Conservation (phyloP, 2,113 vertebrate genomes). For the Ictalurus furcatus region DNA sequence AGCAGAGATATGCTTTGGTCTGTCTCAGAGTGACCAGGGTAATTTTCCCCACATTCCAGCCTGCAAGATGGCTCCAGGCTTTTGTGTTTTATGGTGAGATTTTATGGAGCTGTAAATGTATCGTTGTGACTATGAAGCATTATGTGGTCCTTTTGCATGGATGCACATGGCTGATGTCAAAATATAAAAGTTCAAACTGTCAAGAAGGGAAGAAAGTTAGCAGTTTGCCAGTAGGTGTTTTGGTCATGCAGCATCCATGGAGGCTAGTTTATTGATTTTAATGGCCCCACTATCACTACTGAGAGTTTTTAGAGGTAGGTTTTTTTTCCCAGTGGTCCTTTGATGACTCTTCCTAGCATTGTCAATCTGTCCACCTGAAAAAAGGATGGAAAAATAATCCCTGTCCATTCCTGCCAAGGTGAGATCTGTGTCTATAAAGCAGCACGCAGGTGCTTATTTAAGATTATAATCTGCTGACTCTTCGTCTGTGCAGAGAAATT, state of each 20-base stretch:
- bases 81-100: slow-evolving; percentile 16
- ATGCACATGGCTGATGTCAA: not conserved
- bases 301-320: slow-evolving; percentile 12
- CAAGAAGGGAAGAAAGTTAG: not conserved
- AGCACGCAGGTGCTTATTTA: slow-evolving; percentile 8
- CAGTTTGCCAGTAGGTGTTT: not conserved
- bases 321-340: not conserved
- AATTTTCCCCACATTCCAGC: not conserved
- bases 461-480: slow-evolving; percentile 23
- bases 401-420: slow-evolving; percentile 28
- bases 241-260: not conserved
- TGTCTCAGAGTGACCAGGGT: slow-evolving; percentile 20
- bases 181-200: not conserved
- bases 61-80: not conserved
- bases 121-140: not conserved
- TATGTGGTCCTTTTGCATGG: slow-evolving; percentile 7
- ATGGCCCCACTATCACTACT: not conserved
- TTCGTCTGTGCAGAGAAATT: not conserved
- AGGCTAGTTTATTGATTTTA: not conserved
- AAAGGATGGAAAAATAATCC: slow-evolving; percentile 29
- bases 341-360: slow-evolving; percentile 37
- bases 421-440: slow-evolving; percentile 34
- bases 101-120: slow-evolving; percentile 37
- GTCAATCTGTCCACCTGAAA: slow-evolving; percentile 16
- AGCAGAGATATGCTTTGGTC: slow-evolving; percentile 38